Conservation (phyloP, 2,888 invertebrate genomes). For the Allophyes oxyacanthae region DNA sequence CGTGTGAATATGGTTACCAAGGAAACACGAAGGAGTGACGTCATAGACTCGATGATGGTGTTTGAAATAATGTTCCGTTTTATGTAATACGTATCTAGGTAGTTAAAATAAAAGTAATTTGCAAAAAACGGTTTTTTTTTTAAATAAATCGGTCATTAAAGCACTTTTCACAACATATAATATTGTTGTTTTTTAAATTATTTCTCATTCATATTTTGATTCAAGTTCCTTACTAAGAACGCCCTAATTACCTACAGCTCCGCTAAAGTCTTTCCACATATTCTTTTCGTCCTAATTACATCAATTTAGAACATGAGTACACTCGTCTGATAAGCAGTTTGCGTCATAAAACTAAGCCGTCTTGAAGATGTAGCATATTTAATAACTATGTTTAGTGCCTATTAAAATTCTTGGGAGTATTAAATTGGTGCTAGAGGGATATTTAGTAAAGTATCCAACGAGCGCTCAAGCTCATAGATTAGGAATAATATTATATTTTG, state of each 20-base stretch:
- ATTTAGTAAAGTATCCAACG: slow-evolving; percentile 10
- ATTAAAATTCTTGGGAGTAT: slow-evolving; percentile 25
- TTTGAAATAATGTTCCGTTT: too few relatives aligned
- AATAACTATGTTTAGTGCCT: slow-evolving; percentile 25
- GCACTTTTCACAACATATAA: too few relatives aligned
- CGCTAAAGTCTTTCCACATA: neutral
- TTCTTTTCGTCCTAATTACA: slow-evolving; percentile 21
- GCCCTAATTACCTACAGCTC: neutral
- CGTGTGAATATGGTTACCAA: too few relatives aligned
- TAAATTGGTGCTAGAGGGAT: slow-evolving; percentile 9
- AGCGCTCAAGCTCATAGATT: slow-evolving; percentile 1
- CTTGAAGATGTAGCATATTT: slow-evolving; percentile 14
- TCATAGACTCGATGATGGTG: too few relatives aligned
- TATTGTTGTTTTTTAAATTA: too few relatives aligned
- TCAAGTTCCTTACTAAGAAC: too few relatives aligned
- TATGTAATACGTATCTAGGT: too few relatives aligned
- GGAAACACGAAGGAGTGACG: too few relatives aligned
- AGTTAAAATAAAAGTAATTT: too few relatives aligned
- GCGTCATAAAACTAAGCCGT: slow-evolving; percentile 38
- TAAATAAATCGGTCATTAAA: too few relatives aligned
- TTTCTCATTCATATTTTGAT: too few relatives aligned
- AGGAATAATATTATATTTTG: slow-evolving; percentile 6
- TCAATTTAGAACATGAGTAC: slow-evolving; percentile 23
- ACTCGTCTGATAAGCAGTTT: slow-evolving; percentile 28
- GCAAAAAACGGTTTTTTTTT: too few relatives aligned